Evolutionary conservation across 2,113 vertebrate species (phyloP).

Genomic region (Zosterops japonicus): DNA sequence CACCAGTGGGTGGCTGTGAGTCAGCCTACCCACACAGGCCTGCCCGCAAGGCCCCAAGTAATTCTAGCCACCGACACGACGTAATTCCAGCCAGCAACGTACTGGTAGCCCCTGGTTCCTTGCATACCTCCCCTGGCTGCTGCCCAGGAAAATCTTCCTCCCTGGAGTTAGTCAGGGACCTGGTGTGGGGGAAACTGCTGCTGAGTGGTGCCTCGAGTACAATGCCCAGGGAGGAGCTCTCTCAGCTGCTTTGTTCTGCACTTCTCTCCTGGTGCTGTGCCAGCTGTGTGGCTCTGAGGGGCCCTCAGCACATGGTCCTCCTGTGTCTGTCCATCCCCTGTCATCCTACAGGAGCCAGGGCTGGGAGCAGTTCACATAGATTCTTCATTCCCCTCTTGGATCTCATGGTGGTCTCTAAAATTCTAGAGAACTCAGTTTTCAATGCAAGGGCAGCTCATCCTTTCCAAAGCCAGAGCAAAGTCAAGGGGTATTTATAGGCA

Average conservation of each 20-base stretch:
- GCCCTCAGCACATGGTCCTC: rapidly evolving
- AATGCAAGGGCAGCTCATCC: not conserved
- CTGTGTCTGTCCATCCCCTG: too few species aligned
- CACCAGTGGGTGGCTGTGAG: not conserved
- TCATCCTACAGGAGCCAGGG: not conserved
- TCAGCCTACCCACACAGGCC: not conserved
- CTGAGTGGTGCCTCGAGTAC: rapidly evolving
- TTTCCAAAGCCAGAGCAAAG: not conserved
- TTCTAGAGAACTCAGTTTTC: not conserved
- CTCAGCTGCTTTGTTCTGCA: rapidly evolving
- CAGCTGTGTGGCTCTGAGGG: not conserved
- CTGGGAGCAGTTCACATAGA: not conserved
- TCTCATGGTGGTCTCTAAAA: not conserved
- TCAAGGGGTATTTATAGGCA: not conserved
- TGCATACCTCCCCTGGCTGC: not conserved
- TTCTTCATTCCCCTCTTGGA: not conserved
- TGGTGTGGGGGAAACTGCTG: not conserved
- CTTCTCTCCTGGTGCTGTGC: rapidly evolving
- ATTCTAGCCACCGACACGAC: not conserved
- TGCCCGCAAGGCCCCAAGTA: not conserved
- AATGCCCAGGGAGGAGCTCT: not conserved
- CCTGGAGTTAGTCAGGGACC: not conserved
- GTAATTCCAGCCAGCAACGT: not conserved
- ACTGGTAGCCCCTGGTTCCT: not conserved
- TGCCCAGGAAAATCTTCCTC: not conserved